These are phyloP conservation scores for Hyla sarda DNA, from an alignment of 2,113 vertebrate species.

Conservation along the genomic window DNA sequence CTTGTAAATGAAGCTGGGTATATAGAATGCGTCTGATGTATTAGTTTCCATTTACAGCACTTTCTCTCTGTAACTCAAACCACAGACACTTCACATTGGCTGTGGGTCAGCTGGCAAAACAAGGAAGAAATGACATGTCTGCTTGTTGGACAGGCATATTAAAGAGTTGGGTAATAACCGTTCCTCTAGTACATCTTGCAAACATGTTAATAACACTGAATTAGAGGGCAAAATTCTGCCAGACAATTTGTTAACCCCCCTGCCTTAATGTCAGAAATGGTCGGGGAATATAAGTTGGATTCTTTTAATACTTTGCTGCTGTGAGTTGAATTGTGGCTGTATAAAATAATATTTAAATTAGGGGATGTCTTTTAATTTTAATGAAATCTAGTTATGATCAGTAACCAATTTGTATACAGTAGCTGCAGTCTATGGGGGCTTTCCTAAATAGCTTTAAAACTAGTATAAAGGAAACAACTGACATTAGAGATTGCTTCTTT, in stretches of 20 bases:
- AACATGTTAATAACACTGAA: background rate
- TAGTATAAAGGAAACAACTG: no score
- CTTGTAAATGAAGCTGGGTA: constrained; percentile 25
- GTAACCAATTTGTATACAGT: no score
- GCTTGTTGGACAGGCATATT: background rate
- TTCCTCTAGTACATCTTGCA: background rate
- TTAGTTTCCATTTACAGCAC: constrained; percentile 33
- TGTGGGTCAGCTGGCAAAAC: constrained; percentile 7
- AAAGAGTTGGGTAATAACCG: background rate
- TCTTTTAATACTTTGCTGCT: background rate
- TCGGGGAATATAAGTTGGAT: no score
- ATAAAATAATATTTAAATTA: no score
- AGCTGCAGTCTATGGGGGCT: no score
- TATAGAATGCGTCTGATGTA: constrained; percentile 32
- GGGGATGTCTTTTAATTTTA: no score
- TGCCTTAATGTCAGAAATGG: background rate
- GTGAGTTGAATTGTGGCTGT: background rate
- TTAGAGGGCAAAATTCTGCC: background rate
- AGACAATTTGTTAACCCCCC: background rate
- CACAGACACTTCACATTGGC: constrained; percentile 28
- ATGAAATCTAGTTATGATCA: no score
- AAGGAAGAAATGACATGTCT: background rate
- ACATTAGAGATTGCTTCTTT: no score
- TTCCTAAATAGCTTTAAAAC: no score
- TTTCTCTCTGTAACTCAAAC: constrained; percentile 25